These are phyloP conservation scores for Ooceraea biroi DNA, from an alignment of 1,140 invertebrate species.

Conservation along the genomic window DNA sequence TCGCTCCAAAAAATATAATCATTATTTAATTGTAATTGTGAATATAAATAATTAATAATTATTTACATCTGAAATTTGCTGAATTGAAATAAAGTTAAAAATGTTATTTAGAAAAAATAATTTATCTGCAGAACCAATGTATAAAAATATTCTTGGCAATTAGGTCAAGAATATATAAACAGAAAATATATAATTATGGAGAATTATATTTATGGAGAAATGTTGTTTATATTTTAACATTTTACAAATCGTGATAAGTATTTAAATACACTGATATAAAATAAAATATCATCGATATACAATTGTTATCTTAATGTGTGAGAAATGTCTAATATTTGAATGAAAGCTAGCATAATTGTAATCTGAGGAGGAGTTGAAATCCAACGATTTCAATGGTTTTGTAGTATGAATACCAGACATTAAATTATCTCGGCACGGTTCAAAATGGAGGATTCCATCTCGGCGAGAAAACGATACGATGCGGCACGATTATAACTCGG, in stretches of 20 bases:
- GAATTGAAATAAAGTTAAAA: constrained; percentile 6
- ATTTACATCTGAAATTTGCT: neutral
- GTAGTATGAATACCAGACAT: constrained; percentile 40
- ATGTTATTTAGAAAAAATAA: neutral
- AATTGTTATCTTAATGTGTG: neutral
- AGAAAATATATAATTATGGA: too few relatives aligned
- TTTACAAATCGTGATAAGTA: neutral
- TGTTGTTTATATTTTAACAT: constrained; percentile 4
- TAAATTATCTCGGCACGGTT: constrained; percentile 65
- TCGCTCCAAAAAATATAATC: neutral
- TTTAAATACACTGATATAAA: constrained; percentile 10
- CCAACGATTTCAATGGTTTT: constrained; percentile 26
- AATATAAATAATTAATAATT: too few relatives aligned
- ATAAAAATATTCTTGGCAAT: neutral
- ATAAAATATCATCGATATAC: constrained; percentile 7
- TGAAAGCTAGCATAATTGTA: constrained; percentile 18
- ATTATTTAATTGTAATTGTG: too few relatives aligned
- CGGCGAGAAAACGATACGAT: constrained; percentile 72
- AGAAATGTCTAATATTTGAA: neutral
- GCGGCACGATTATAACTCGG: constrained; percentile 71
- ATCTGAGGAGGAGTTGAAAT: constrained; percentile 43
- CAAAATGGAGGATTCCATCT: constrained; percentile 71
- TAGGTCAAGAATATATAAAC: neutral
- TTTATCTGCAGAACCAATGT: neutral
- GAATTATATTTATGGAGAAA: too few relatives aligned